Base-by-base conservation (phyloP, 2,113 vertebrate genomes). In the Oryzias javanicus region DNA sequence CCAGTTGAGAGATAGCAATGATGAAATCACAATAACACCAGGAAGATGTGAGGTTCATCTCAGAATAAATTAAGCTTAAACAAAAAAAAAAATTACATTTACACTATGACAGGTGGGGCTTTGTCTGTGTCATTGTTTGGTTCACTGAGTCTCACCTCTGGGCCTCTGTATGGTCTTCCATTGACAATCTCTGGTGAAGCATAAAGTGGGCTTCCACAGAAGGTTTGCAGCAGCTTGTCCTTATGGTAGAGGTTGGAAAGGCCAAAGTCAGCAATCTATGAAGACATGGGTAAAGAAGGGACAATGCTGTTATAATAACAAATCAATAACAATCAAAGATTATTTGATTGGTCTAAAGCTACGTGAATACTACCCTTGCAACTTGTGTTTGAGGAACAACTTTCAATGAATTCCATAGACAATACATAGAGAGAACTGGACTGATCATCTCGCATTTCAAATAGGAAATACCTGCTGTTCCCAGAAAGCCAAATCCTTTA, bases 181-280 rank as follows among this genome's bases (percentile, higher is more conserved):
- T 99, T 99, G 82, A 99, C 96, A 50, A 99, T 99, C 90, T 99
- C 97, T 24, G 97, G 97, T 55, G 97, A 99, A 22, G 97, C 97
- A 19, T 99, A 99, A 6, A 99, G 92, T 0, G 96, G 97, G 54
- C 96, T 98, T 51, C 97, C 96, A 7, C 97, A 99, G 84, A 98
- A 99, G 0, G 97, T 98, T 78, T 99, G 95, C 70, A 99, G 88
- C 86, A 98, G 93, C 79, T 94, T 95, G 88, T 98, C 97, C 78
- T 97, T 98, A 65, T 98, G 94, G 85, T 97, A 98, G 45, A 98
- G 92, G 88, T 98, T 99, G 73, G 97, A 98, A 63, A 99, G 92
- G 44, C 97, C 97, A 62, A 99, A 99, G 85, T 99, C 97, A 78
- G 97, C 97, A 82, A 99, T 97, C 97, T 98, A 82, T 27, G 15